Conservation (phyloP, 2,797 vertebrate genomes). For the Sebastes taczanowskii region DNA sequence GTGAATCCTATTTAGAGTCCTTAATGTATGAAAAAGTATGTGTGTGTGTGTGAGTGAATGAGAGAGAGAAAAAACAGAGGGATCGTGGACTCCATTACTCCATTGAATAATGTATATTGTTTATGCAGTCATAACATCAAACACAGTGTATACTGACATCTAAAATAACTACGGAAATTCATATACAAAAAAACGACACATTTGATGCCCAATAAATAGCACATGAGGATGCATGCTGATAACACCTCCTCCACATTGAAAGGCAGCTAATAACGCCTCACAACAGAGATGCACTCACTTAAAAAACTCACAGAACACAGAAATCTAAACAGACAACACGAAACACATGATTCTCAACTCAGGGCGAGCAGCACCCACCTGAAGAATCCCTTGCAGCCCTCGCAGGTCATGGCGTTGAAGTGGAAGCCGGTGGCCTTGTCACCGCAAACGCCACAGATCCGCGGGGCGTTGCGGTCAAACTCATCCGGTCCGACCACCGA, state of each 20-base stretch:
- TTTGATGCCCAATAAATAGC: too few relatives aligned
- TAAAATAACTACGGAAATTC: neutral
- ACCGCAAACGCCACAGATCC: slow-evolving; percentile 95
- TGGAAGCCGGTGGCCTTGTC: slow-evolving; percentile 97
- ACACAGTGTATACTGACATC: neutral
- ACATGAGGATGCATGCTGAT: neutral
- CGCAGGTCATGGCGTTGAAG: slow-evolving; percentile 99
- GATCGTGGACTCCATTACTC: too few relatives aligned
- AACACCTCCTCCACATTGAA: neutral
- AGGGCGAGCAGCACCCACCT: slow-evolving; percentile 78
- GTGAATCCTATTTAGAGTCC: neutral
- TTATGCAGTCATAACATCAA: neutral
- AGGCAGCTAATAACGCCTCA: neutral
- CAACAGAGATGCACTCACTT: neutral
- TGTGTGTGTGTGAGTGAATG: neutral
- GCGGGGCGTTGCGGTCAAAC: slow-evolving; percentile 89
- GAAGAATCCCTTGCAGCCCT: slow-evolving; percentile 99
- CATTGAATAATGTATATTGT: slow-evolving; percentile 20
- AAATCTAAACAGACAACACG: neutral
- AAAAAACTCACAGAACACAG: neutral
- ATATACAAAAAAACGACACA: neutral
- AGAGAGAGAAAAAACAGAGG: neutral
- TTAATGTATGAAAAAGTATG: neutral
- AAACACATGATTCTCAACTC: too few relatives aligned
- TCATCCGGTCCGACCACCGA: slow-evolving; percentile 87